A percentile compares a stretch with the other conserved stretches of the same genome.
Evolutionary conservation across 2,113 vertebrate genomes (phyloP).

Genomic region (Plectropomus leopardus): DNA sequence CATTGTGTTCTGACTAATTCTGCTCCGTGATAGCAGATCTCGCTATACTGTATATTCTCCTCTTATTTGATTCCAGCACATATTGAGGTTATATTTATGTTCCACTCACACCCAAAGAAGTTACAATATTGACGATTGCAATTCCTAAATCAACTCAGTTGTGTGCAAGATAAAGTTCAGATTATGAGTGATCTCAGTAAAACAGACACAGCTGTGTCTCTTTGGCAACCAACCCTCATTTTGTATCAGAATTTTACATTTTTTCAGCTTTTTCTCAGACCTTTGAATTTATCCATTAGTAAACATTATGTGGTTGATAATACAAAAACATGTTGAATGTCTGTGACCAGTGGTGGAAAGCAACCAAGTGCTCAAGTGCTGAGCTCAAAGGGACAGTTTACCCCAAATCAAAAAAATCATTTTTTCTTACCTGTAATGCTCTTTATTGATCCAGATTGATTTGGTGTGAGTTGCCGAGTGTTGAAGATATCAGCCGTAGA

Average conservation of each 20-base stretch:
- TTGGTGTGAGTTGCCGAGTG: too few relatives aligned
- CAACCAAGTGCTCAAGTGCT: too few relatives aligned
- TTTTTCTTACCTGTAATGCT: too few relatives aligned
- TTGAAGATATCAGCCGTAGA: too few relatives aligned
- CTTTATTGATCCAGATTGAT: too few relatives aligned
- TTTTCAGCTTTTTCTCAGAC: neutral
- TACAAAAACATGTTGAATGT: too few relatives aligned
- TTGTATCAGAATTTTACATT: neutral
- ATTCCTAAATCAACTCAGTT: neutral
- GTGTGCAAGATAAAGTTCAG: neutral
- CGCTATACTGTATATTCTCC: neutral
- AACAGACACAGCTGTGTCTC: conserved; percentile 51
- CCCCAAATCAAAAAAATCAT: too few relatives aligned
- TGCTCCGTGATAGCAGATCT: neutral
- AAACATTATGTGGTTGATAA: too few relatives aligned
- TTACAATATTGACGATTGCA: conserved; percentile 11
- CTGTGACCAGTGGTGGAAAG: too few relatives aligned
- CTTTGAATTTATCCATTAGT: too few relatives aligned
- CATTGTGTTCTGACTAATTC: conserved; percentile 25
- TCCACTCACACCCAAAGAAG: neutral
- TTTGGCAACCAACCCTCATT: conserved; percentile 2
- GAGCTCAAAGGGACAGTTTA: too few relatives aligned
- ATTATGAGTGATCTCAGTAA: conserved; percentile 29
- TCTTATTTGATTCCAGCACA: conserved; percentile 1
- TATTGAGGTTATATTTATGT: conserved; percentile 9